phyloP scores from a whole-genome alignment of 2,888 invertebrate species.

The Agonopterix alstromeriana region DNA sequence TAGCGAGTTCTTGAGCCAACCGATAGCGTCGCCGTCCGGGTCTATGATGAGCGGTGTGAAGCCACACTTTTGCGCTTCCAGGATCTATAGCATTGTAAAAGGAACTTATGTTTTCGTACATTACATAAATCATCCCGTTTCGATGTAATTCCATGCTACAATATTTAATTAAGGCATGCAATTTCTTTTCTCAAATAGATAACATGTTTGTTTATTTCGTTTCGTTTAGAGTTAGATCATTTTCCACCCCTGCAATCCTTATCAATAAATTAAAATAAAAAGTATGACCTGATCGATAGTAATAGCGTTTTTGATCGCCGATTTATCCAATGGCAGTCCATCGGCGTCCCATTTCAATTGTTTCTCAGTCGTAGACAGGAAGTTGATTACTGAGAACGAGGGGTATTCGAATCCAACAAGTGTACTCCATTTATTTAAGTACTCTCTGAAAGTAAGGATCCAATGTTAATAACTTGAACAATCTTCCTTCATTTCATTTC shows the following conservation, averaged over 20 bases:
- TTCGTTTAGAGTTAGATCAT: too few relatives aligned
- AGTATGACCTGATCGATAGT: constrained; percentile 81
- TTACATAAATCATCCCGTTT: background rate
- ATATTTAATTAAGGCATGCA: background rate
- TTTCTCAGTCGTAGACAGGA: constrained; percentile 70
- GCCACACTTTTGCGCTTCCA: constrained; percentile 57
- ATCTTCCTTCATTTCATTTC: background rate
- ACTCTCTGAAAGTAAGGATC: constrained; percentile 37
- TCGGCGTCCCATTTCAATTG: constrained; percentile 91
- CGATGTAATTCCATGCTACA: too few relatives aligned
- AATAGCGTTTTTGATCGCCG: constrained; percentile 89
- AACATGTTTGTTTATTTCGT: background rate
- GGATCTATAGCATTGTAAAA: constrained; percentile 24
- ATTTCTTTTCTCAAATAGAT: background rate
- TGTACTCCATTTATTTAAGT: constrained; percentile 65
- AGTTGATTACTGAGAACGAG: constrained; percentile 57
- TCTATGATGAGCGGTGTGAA: constrained; percentile 90
- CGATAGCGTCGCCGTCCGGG: constrained; percentile 88
- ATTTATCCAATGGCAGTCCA: constrained; percentile 86
- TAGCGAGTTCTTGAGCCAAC: constrained; percentile 87
- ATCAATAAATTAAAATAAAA: too few relatives aligned
- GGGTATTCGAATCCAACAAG: constrained; percentile 54
- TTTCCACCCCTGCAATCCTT: too few relatives aligned
- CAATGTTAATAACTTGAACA: too few relatives aligned
- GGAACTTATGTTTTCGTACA: background rate